These are phyloP conservation scores for Gastrophysa polygoni DNA, from an alignment of 2,888 invertebrate genomes.

Conservation along the genomic window DNA sequence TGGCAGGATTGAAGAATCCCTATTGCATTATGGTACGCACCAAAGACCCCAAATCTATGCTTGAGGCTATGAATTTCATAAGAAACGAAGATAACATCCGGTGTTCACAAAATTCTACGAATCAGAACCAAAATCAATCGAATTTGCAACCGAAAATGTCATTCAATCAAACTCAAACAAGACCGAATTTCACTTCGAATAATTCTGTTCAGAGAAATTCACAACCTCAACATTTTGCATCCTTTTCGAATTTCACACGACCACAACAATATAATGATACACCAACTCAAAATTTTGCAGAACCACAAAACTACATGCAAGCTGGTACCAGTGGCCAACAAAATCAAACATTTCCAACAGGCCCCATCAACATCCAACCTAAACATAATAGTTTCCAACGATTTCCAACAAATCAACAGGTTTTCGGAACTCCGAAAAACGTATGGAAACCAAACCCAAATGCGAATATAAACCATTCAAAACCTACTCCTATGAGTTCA, in stretches of 20 bases:
- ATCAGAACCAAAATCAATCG: background rate
- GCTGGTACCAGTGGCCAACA: no score
- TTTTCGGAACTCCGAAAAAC: background rate
- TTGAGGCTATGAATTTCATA: background rate
- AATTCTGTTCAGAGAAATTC: no score
- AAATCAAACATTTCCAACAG: background rate
- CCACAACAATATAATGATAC: no score
- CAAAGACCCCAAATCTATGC: background rate
- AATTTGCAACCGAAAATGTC: background rate
- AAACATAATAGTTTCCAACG: background rate
- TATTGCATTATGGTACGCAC: background rate
- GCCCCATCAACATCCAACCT: background rate
- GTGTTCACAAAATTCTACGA: background rate
- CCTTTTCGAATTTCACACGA: no score
- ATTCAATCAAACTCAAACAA: background rate
- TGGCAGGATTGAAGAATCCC: constrained; percentile 17
- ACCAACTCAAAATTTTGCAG: no score
- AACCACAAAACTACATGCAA: no score
- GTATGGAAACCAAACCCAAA: background rate
- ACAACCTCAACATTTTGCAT: no score
- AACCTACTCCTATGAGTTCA: background rate
- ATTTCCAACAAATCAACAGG: background rate
- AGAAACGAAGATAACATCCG: background rate
- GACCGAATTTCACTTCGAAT: background rate
- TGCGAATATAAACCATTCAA: background rate